phyloP scores from a whole-genome alignment of 2,797 vertebrate genomes.

The Pelodytes ibericus region DNA sequence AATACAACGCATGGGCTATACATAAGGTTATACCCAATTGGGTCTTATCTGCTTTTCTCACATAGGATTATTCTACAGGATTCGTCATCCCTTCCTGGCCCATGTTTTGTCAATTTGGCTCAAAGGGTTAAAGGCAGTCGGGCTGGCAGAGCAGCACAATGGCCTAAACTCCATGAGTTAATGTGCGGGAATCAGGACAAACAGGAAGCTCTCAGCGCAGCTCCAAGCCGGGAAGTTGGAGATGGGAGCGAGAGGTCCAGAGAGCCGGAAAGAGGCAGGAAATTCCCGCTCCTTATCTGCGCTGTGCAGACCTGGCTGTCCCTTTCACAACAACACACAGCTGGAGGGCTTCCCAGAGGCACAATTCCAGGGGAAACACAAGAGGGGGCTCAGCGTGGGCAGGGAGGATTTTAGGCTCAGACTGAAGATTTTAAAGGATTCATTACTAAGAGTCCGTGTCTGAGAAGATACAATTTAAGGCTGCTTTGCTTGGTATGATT shows the following conservation, averaged over 20 bases:
- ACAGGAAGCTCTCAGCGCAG: slow-evolving; percentile 70
- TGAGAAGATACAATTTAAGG: too few species aligned
- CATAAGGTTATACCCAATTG: too few species aligned
- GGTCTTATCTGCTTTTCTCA: too few species aligned
- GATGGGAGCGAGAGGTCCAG: slow-evolving; percentile 67
- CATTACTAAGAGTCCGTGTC: too few species aligned
- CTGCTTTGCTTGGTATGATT: too few species aligned
- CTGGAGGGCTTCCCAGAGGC: slow-evolving; percentile 61
- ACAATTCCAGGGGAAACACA: not conserved
- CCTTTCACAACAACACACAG: slow-evolving; percentile 70
- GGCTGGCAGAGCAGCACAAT: slow-evolving; percentile 4
- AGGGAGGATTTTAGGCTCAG: too few species aligned
- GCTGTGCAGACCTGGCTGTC: slow-evolving; percentile 64
- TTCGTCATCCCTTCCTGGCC: too few species aligned
- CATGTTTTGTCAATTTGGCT: too few species aligned
- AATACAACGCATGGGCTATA: too few species aligned
- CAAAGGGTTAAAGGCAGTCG: slow-evolving; percentile 28
- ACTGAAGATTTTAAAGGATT: too few species aligned
- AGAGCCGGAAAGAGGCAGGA: slow-evolving; percentile 72
- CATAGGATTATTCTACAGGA: too few species aligned
- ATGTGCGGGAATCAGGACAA: slow-evolving; percentile 61
- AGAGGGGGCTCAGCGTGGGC: not conserved
- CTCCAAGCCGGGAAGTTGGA: slow-evolving; percentile 69
- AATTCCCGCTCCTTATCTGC: slow-evolving; percentile 76
- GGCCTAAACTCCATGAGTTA: slow-evolving; percentile 32